A percentile compares a stretch with the other conserved stretches of the same genome.
phyloP scores from a whole-genome alignment of 2,888 invertebrate species.

The Ormyrus labotus region DNA sequence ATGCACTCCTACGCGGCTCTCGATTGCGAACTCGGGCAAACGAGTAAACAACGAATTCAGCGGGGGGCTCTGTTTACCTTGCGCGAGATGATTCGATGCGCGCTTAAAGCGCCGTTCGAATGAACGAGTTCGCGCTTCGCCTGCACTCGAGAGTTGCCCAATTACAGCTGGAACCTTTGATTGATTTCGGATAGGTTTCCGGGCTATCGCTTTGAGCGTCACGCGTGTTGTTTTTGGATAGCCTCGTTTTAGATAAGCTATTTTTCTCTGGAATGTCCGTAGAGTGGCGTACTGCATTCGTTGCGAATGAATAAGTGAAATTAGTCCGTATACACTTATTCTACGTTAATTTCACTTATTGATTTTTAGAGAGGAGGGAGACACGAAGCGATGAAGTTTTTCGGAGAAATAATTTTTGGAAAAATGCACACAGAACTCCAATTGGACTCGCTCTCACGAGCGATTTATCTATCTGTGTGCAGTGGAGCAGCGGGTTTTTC shows the following conservation, averaged over 20 bases:
- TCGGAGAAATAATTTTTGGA: slow-evolving; percentile 14
- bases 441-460: slow-evolving; percentile 1
- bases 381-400: not conserved
- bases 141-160: no score
- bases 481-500: not conserved
- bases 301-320: no score
- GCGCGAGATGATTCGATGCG: slow-evolving; percentile 3
- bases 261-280: not conserved
- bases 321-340: no score
- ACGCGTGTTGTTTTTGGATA: not conserved
- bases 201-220: slow-evolving; percentile 2
- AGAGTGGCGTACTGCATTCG: no score
- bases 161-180: not conserved
- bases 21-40: slow-evolving; percentile 2
- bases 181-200: not conserved
- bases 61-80: slow-evolving; percentile 1
- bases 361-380: no score
- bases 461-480: slow-evolving; percentile 14
- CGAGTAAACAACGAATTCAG: slow-evolving; percentile 32
- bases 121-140: no score
- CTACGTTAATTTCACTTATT: no score
- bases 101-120: no score
- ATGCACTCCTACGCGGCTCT: not conserved
- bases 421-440: not conserved
- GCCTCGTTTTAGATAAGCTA: no score